Percentiles rank a stretch among this genome's conserved stretches.
phyloP scores from a whole-genome alignment of 2,113 vertebrate genomes.

The Rhabdornis inornatus region DNA sequence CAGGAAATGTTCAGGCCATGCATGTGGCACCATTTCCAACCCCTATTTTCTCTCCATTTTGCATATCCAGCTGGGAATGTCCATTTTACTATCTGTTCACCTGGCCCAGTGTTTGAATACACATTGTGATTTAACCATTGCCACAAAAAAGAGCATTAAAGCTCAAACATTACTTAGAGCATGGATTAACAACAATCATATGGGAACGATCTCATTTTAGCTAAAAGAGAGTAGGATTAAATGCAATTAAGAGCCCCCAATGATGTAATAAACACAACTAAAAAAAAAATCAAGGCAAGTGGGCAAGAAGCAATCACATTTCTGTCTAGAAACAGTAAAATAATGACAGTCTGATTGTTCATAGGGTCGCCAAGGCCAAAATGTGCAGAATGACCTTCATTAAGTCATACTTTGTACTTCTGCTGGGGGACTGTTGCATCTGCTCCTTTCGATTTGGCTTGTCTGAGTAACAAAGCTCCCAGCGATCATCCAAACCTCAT shows the following conservation, averaged over 20 bases:
- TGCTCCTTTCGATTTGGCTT: constrained; percentile 80
- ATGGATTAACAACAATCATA: background rate
- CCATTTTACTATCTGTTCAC: background rate
- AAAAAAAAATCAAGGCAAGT: background rate
- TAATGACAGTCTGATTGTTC: constrained; percentile 31
- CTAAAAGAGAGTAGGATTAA: constrained; percentile 14
- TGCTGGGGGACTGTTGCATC: constrained; percentile 70
- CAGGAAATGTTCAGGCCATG: background rate
- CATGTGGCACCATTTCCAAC: background rate
- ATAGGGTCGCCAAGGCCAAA: constrained; percentile 68
- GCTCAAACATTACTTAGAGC: background rate
- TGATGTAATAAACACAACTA: constrained; percentile 22
- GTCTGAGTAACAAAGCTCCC: constrained; percentile 77
- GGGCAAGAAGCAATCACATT: constrained; percentile 30
- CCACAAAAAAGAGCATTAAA: background rate
- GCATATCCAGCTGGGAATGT: background rate
- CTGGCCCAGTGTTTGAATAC: background rate
- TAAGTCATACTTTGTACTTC: constrained; percentile 70
- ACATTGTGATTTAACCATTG: background rate
- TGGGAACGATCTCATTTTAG: background rate
- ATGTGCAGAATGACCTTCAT: constrained; percentile 74
- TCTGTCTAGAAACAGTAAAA: constrained; percentile 46
- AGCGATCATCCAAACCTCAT: constrained; percentile 83
- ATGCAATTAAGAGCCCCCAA: constrained; percentile 40
- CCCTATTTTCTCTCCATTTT: background rate